Evolutionary conservation across 2,113 vertebrate genomes (phyloP).

Genomic region (Cochlearius cochlearius): DNA sequence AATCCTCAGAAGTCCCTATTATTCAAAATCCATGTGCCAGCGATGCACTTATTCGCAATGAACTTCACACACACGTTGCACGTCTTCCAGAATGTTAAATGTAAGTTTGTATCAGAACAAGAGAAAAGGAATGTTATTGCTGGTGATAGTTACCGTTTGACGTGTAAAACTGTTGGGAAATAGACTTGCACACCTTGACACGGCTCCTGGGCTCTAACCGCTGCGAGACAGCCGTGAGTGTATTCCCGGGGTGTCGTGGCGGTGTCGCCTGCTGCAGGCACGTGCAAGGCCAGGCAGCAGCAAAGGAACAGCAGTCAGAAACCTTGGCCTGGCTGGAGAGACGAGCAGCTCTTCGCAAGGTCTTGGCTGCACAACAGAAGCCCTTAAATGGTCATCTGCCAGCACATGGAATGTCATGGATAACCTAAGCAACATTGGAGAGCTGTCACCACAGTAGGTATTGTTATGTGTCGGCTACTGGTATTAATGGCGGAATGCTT

Average conservation of each 20-base stretch:
- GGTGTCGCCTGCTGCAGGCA: not conserved
- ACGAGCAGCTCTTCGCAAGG: fast-evolving
- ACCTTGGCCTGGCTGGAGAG: not conserved
- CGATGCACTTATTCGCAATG: fast-evolving
- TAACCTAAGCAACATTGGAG: fast-evolving
- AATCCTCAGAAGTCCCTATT: not conserved
- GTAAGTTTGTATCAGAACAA: fast-evolving
- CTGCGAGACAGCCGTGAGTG: fast-evolving
- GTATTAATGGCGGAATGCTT: fast-evolving
- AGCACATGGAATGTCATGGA: fast-evolving
- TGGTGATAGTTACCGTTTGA: fast-evolving
- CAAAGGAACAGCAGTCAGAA: not conserved
- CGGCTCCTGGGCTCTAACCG: not conserved
- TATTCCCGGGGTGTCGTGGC: fast-evolving
- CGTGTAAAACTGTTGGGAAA: fast-evolving
- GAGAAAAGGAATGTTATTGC: not conserved
- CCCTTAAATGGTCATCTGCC: fast-evolving
- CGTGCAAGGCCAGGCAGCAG: fast-evolving
- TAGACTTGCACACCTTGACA: not conserved
- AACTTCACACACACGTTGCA: not conserved
- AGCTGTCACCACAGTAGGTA: fast-evolving
- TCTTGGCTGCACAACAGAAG: not conserved
- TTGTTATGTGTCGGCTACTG: fast-evolving
- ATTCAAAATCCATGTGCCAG: not conserved
- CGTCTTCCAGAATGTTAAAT: not conserved